A percentile compares a stretch with the other conserved stretches of the same genome.
These are phyloP conservation scores for Anarrhichthys ocellatus DNA, from an alignment of 2,113 vertebrate genomes.

Conservation along the genomic window DNA sequence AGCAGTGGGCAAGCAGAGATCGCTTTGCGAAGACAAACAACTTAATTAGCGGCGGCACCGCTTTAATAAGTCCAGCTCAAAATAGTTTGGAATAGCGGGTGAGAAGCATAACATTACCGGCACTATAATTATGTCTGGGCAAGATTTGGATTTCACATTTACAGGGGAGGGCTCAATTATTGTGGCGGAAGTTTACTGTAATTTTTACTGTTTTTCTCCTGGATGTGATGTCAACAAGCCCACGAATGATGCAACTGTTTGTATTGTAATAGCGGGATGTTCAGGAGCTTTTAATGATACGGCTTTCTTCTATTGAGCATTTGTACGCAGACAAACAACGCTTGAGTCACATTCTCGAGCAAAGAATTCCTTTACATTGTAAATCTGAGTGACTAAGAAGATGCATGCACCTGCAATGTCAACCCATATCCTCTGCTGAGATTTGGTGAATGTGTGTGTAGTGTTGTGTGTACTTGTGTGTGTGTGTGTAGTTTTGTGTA, in stretches of 20 bases:
- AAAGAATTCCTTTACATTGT: slow-evolving; percentile 19
- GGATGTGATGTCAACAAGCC: slow-evolving; percentile 23
- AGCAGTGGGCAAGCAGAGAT: slow-evolving; percentile 71
- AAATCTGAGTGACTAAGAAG: background rate
- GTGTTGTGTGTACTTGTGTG: background rate
- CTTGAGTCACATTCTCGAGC: background rate
- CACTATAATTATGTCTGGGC: slow-evolving; percentile 65
- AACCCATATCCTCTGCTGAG: background rate
- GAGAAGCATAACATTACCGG: slow-evolving; percentile 57
- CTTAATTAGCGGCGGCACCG: slow-evolving; percentile 72
- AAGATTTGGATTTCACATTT: slow-evolving; percentile 54
- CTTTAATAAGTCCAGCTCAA: slow-evolving; percentile 77
- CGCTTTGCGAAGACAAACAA: slow-evolving; percentile 82
- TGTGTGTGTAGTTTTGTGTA: background rate
- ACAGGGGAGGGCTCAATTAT: slow-evolving; percentile 41
- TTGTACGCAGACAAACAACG: background rate
- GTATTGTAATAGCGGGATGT: background rate
- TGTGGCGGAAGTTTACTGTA: slow-evolving; percentile 25
- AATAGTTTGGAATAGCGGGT: slow-evolving; percentile 68
- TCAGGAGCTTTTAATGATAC: slow-evolving; percentile 3
- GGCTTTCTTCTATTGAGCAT: background rate
- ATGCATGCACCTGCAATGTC: slow-evolving; percentile 8
- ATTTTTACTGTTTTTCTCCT: slow-evolving; percentile 28
- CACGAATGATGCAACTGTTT: slow-evolving; percentile 15
- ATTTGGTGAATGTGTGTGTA: background rate